Evolutionary conservation across 2,797 vertebrate genomes (phyloP), one percentile per base, ranked within the genome.

Genomic region (Lagocephalus sceleratus): DNA sequence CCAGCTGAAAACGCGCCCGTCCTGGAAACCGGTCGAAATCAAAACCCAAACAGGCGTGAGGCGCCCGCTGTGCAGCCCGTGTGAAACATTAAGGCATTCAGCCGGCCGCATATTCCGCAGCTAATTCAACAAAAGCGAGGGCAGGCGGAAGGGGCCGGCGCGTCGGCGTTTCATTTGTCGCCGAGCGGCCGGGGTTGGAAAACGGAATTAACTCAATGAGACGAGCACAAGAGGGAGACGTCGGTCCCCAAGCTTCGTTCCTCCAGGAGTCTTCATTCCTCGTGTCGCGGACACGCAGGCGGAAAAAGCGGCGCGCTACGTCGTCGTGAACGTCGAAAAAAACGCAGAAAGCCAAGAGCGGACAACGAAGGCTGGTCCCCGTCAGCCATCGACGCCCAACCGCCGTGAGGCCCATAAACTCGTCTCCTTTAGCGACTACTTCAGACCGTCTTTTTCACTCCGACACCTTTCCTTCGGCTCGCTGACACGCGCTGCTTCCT

Each of bases 321-420:
- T n/a, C n/a, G n/a, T n/a, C n/a, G n/a, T n/a, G n/a, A n/a, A n/a
- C n/a, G n/a, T n/a, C n/a, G n/a, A n/a, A n/a, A n/a, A n/a, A n/a
- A n/a, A n/a, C n/a, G n/a, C n/a, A n/a, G n/a, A n/a, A n/a, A n/a
- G n/a, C n/a, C n/a, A n/a, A n/a, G n/a, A n/a, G n/a, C 2, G 2
- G 14, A 35, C 8, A 29, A 10, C 32, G 14, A 35, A 61, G 57
- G 72, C 56, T 70, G 63, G 79, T 80, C 76, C 76, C 78, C 81
- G 85, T 79, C 85, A 85, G 70, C 68, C 51, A 53, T 66, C 81
- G 76, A 85, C 75, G 79, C 66, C 74, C 54, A 48, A 55, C 60
- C 68, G 64, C 73, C 79, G 12, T 14, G 76, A 83, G 76, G 81
- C 62, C 65, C 69, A 51, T 62, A 59, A 47, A 63, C 78, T 63